These are phyloP conservation scores for Mycteria americana DNA, from an alignment of 2,797 vertebrate genomes.

Conservation along the genomic window DNA sequence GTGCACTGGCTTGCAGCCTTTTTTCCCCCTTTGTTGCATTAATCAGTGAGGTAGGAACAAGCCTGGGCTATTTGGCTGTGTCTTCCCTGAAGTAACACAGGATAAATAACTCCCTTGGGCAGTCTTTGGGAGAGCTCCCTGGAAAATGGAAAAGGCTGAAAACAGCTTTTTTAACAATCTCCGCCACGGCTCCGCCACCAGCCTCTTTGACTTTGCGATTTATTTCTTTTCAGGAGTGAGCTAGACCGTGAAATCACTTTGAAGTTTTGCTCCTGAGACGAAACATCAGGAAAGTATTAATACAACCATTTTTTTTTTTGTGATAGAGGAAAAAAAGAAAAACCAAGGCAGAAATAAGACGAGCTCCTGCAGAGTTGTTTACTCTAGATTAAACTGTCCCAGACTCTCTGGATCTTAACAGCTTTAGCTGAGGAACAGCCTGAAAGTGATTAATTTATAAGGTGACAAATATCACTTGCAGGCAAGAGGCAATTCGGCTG, in stretches of 20 bases:
- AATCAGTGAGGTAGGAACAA: neutral
- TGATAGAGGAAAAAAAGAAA: constrained; percentile 3
- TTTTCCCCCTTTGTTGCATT: neutral
- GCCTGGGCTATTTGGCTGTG: neutral
- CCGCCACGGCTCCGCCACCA: neutral
- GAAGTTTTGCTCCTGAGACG: constrained; percentile 59
- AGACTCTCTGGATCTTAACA: neutral
- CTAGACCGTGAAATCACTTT: constrained; percentile 63
- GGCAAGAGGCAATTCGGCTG: neutral
- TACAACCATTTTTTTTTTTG: neutral
- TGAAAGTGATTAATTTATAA: constrained; percentile 58
- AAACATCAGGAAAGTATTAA: constrained; percentile 53
- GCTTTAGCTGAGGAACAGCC: constrained; percentile 17
- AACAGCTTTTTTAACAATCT: constrained; percentile 43
- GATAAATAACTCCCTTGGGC: constrained; percentile 29
- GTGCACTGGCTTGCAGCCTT: neutral
- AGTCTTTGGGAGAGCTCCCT: constrained; percentile 19
- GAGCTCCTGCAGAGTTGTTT: constrained; percentile 51
- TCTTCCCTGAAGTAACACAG: constrained; percentile 9
- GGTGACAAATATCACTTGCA: constrained; percentile 39
- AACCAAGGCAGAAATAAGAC: constrained; percentile 45
- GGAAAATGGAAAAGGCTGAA: constrained; percentile 43
- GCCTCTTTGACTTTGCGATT: constrained; percentile 48
- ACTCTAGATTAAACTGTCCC: constrained; percentile 55
- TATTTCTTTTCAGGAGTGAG: constrained; percentile 59